These are phyloP conservation scores for Hystrix brachyura DNA, from an alignment of 2,113 vertebrate genomes.

Conservation along the genomic window DNA sequence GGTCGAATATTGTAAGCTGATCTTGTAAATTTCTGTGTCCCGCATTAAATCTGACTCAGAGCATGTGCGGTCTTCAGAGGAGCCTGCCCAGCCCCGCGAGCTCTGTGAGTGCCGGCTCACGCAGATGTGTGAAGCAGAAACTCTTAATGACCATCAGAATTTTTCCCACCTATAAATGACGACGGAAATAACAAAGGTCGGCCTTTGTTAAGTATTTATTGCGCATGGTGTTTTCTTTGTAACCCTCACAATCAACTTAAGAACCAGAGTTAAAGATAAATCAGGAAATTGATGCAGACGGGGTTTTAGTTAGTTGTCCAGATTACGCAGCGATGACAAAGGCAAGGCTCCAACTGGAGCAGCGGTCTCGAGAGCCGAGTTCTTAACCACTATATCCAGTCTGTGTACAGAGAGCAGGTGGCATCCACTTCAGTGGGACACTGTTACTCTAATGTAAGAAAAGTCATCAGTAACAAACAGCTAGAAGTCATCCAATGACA, in stretches of 20 bases:
- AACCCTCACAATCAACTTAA: background rate
- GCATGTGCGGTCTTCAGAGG: too few relatives aligned
- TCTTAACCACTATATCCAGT: background rate
- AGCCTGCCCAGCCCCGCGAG: too few relatives aligned
- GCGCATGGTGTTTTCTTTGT: background rate
- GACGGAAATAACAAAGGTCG: background rate
- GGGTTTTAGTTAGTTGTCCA: background rate
- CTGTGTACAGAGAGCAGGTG: slow-evolving; percentile 42
- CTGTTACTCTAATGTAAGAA: slow-evolving; percentile 43
- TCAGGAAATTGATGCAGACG: background rate
- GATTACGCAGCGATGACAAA: background rate
- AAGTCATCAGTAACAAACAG: background rate
- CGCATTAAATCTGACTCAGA: too few relatives aligned
- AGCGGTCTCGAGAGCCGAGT: background rate
- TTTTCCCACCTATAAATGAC: background rate
- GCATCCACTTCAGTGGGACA: slow-evolving; percentile 23
- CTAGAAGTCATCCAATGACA: slow-evolving; percentile 42
- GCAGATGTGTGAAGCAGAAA: background rate
- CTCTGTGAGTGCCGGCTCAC: too few relatives aligned
- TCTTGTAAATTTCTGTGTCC: too few relatives aligned
- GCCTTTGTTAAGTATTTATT: background rate
- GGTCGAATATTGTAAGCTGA: too few relatives aligned
- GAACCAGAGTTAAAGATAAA: background rate
- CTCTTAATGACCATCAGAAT: background rate
- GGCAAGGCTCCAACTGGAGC: background rate